Percentiles rank a stretch among this genome's conserved stretches.
Conservation (phyloP, 2,888 invertebrate species). For the Abscondita cerata region DNA sequence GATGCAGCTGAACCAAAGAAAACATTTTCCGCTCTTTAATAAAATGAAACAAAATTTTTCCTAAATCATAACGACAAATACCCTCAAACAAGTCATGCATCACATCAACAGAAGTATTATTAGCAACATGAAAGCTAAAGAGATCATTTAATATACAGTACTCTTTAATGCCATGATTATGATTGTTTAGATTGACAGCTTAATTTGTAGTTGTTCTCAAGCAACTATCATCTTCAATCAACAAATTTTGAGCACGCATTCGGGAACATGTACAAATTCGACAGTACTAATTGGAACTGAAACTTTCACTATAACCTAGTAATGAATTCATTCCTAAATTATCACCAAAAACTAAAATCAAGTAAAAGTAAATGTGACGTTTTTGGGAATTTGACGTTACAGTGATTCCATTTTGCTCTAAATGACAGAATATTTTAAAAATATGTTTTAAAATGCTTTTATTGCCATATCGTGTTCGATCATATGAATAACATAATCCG, state of each 20-base stretch:
- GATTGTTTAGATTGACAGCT: constrained; percentile 20
- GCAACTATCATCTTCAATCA: constrained; percentile 28
- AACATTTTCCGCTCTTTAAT: constrained; percentile 10
- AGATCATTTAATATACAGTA: constrained; percentile 16
- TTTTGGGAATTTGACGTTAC: constrained; percentile 5
- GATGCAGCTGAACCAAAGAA: constrained; percentile 7
- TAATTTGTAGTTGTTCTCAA: constrained; percentile 18
- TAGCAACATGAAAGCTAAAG: constrained; percentile 7
- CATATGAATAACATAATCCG: constrained; percentile 31
- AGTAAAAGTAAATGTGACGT: constrained; percentile 20
- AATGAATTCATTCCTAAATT: constrained; percentile 33
- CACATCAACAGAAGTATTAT: constrained; percentile 18
- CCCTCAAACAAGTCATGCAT: too few species aligned
- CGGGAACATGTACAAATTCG: constrained; percentile 35
- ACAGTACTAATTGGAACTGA: constrained; percentile 25
- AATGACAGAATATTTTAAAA: constrained; percentile 1
- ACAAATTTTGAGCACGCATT: constrained; percentile 15
- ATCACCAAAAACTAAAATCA: constrained; percentile 27
- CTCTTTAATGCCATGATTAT: constrained; percentile 11
- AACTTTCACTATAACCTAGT: constrained; percentile 30
- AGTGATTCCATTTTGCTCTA: constrained; percentile 33
- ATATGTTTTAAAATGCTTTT: constrained; percentile 3
- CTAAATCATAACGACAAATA: constrained; percentile 8
- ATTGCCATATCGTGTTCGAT: constrained; percentile 26
- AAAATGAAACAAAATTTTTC: constrained; percentile 4